Evolutionary conservation across 2,888 invertebrate genomes (phyloP), one percentile per base, ranked within the genome.

Genomic region (Lamellibrachia columna): DNA sequence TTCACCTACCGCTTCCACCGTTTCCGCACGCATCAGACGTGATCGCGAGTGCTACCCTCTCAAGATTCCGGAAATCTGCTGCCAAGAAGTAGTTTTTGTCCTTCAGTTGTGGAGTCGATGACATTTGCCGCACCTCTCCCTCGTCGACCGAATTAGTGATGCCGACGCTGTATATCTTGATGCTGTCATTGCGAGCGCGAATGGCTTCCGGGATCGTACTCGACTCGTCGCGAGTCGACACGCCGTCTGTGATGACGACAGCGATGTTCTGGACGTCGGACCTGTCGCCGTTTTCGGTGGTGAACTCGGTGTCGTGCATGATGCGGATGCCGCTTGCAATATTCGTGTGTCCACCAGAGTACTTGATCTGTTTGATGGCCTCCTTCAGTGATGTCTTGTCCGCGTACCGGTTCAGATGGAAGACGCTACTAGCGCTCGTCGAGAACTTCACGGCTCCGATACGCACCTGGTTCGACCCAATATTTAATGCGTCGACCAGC

Each of bases 61-160:
- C 91, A 1, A 93, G 91, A 7, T 55, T 90, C 22, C 8, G 53
- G 53, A 93, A 93, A n/a, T 91, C 92, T 7, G 94, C 93, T 0
- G 95, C 93, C 60, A 93, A 92, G 91, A 95, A 95, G 8, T 94
- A 93, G 9, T 94, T 93, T 1, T 93, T 94, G 1, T 53, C 52
- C 53, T 94, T 93, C 11, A 93, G 22, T 11, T 93, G 93, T n/a
- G 93, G 93, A 3, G 90, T 53, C 7, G 92, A 92, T 4, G 93
- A 93, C 11, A 93, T 92, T 22, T 28, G 8, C 53, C 53, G 40
- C 52, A 93, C 40, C 90, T 93, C 93, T 8, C 90, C 90, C 52
- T n/a, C 90, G 52, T 93, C 90, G 8, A 93, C 53, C 11, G n/a
- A 6, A n/a, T 90, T n/a, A 1, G 93, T 93, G 90, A 93, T 92